These are phyloP conservation scores for Anadara kagoshimensis DNA, from an alignment of 1,140 invertebrate genomes.

Conservation along the genomic window DNA sequence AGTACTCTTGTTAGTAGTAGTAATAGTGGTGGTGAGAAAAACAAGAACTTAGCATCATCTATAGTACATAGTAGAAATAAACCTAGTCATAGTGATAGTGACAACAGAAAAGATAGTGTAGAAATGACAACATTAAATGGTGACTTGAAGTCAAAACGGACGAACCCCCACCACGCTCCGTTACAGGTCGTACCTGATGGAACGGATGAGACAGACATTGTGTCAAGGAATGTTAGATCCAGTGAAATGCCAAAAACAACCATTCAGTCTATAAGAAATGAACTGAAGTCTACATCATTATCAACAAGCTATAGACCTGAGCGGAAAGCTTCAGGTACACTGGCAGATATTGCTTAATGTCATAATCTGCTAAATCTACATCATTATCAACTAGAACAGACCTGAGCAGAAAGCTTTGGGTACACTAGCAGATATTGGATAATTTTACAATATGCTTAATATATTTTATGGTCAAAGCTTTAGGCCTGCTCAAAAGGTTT, in stretches of 20 bases:
- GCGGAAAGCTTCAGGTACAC: too few species aligned
- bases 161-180: constrained; percentile 26
- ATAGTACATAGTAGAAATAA: neutral
- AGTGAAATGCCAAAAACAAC: constrained; percentile 19
- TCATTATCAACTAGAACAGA: too few species aligned
- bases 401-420: too few species aligned
- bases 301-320: too few species aligned
- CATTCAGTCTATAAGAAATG: constrained; percentile 30
- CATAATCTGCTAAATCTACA: too few species aligned
- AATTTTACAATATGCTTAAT: too few species aligned
- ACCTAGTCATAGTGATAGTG: constrained; percentile 14
- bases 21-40: neutral
- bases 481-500: too few species aligned
- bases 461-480: too few species aligned
- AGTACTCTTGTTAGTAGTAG: constrained; percentile 2
- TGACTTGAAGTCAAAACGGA: neutral
- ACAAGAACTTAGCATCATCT: neutral
- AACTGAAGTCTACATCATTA: neutral
- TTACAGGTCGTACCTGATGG: constrained; percentile 24
- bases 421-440: too few species aligned
- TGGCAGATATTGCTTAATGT: too few species aligned
- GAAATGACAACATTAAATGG: constrained; percentile 29
- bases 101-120: constrained; percentile 1
- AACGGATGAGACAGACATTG: constrained; percentile 53
- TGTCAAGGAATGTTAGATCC: constrained; percentile 30